A percentile compares a stretch with the other conserved stretches of the same genome.
phyloP scores from a whole-genome alignment of 2,113 vertebrate species.

The Eleginops maclovinus region DNA sequence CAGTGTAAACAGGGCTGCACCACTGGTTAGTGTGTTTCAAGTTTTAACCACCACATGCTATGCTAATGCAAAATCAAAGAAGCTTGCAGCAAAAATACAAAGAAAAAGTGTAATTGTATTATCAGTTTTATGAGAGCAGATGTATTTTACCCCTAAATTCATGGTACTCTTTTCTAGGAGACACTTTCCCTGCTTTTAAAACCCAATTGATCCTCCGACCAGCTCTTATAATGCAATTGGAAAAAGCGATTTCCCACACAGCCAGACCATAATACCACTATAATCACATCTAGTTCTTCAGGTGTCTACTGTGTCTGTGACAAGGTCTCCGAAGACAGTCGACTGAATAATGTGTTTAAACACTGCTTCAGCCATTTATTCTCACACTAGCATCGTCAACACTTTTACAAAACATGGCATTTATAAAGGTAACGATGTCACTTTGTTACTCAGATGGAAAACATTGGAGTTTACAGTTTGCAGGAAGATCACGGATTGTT shows the following conservation, averaged over 20 bases:
- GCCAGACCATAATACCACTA: slow-evolving; percentile 13
- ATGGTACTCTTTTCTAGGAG: not conserved
- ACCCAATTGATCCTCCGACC: slow-evolving; percentile 68
- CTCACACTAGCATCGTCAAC: not conserved
- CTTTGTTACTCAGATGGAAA: slow-evolving; percentile 26
- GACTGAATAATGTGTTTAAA: slow-evolving; percentile 18
- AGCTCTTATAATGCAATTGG: slow-evolving; percentile 66
- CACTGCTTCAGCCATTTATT: not conserved
- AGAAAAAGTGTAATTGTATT: not conserved
- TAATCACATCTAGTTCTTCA: slow-evolving; percentile 56
- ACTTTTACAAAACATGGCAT: slow-evolving; percentile 23
- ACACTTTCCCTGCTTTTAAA: slow-evolving; percentile 38
- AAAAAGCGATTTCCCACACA: slow-evolving; percentile 53
- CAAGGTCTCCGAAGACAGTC: not conserved
- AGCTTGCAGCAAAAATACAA: not conserved
- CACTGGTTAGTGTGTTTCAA: not conserved
- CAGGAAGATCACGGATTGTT: slow-evolving; percentile 12
- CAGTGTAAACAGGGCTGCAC: slow-evolving; percentile 36
- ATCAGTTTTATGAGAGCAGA: slow-evolving; percentile 21
- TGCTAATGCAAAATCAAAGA: not conserved
- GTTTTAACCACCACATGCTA: slow-evolving; percentile 16
- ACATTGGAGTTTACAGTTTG: slow-evolving; percentile 13
- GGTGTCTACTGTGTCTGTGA: slow-evolving; percentile 17
- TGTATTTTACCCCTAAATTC: slow-evolving; percentile 26
- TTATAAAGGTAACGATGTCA: slow-evolving; percentile 30